A percentile compares a stretch with the other conserved stretches of the same genome.
Evolutionary conservation across 1,140 invertebrate genomes (phyloP).

Genomic region (Dreissena polymorpha): DNA sequence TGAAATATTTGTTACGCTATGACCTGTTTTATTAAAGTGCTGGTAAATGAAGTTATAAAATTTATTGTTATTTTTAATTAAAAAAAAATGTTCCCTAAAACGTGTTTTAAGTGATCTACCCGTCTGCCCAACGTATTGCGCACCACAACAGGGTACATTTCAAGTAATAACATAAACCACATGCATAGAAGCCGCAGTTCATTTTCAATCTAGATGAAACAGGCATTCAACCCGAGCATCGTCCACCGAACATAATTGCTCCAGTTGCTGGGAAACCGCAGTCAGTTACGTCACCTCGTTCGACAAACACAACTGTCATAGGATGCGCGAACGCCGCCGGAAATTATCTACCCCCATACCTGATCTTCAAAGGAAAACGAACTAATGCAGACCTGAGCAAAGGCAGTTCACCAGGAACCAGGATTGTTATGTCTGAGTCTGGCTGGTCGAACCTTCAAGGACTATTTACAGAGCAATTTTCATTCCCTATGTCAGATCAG

Average conservation of each 20-base stretch:
- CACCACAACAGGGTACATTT: too few relatives aligned
- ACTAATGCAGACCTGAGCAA: conserved; percentile 24
- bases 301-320: conserved; percentile 8
- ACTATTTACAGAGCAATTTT: conserved; percentile 13
- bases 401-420: background rate
- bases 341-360: conserved; percentile 7
- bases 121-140: too few relatives aligned
- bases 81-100: too few relatives aligned
- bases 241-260: conserved; percentile 10
- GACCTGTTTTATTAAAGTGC: too few relatives aligned
- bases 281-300: conserved; percentile 1
- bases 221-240: conserved; percentile 24
- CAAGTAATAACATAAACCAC: too few relatives aligned
- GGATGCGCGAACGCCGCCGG: conserved; percentile 27
- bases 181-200: conserved; percentile 11
- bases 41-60: too few relatives aligned
- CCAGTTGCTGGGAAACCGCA: background rate
- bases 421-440: conserved; percentile 6
- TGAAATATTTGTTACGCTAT: too few relatives aligned
- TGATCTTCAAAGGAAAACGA: conserved; percentile 19
- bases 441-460: conserved; percentile 37
- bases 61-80: too few relatives aligned
- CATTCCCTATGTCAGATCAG: conserved; percentile 1
- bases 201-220: conserved; percentile 36
- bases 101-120: too few relatives aligned